Base-by-base conservation (phyloP, 2,797 vertebrate genomes). In the Enoplosus armatus region DNA sequence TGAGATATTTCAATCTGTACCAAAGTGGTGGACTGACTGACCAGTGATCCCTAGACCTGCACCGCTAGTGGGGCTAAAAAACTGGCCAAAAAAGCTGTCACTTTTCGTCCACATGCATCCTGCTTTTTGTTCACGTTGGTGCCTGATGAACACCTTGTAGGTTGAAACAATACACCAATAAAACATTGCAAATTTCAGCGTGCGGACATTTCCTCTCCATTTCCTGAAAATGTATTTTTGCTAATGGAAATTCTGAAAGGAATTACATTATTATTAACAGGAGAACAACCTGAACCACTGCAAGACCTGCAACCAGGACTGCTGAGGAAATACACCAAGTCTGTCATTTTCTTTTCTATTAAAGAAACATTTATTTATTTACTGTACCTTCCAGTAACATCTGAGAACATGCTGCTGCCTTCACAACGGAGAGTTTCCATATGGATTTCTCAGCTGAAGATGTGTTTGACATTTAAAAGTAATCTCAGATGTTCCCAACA, bases 391-490 rank as follows among this genome's bases (percentile, higher is more conserved):
- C 9, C 5, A 29, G 15, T 55, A 53, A 43, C 18, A n/a, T 6
- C 16, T 50, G n/a, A 54, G 55, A 27, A 26, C 48, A 61, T 11
- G 11, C 26, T 26, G 39, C 11, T n/a, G 31, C 22, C 24, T 24
- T 45, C n/a, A 43, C 8, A 24, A 5, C 16, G 14, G 10, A 18
- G 2, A 20, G 2, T 29, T 29, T 37, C 35, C 4, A 6, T 1
- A 18, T 26, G 48, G 29, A 63, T 51, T 11, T n/a, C 51, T 60
- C 59, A 43, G 11, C 26, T 8, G 16, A 26, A 45, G 3, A 31
- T 56, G 26, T 15, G 11, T 60, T 29, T 56, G 45, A 77, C 64
- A 61, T 70, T 63, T 48, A 55, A 7, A 59, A 15, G 15, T 6
- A 18, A 6, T 15, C 7, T 59, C 11, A 15, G 31, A 39, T 33